Conservation (phyloP, 2,888 invertebrate species). For the Phanerotoma sp. region DNA sequence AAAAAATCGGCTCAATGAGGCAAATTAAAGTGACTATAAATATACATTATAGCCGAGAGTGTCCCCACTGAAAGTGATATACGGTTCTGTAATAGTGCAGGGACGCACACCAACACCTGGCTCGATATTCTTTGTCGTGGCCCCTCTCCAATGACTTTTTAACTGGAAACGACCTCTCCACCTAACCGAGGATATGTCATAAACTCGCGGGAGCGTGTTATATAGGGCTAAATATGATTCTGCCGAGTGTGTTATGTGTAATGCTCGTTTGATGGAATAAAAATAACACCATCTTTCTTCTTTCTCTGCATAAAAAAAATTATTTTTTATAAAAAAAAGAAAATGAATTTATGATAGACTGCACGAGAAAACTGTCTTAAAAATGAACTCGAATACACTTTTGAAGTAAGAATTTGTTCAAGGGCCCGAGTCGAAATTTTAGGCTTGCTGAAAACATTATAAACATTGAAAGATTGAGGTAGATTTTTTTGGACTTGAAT, state of each 20-base stretch:
- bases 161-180: slow-evolving; percentile 24
- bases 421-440: no score
- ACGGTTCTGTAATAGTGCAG: slow-evolving; percentile 55
- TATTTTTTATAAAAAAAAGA: no score
- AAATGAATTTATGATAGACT: no score
- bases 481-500: no score
- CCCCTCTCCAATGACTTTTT: slow-evolving; percentile 20
- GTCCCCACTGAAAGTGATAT: slow-evolving; percentile 52
- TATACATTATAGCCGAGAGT: slow-evolving; percentile 44
- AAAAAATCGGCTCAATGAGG: slow-evolving; percentile 50
- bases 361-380: no score
- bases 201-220: slow-evolving; percentile 41
- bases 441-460: no score
- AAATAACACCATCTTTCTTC: no score
- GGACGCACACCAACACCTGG: slow-evolving; percentile 52
- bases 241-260: no score
- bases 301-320: no score
- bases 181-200: slow-evolving; percentile 37
- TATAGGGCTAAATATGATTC: slow-evolving; percentile 47
- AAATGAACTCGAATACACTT: no score
- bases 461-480: no score
- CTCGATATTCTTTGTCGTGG: slow-evolving; percentile 42
- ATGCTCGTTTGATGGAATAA: slow-evolving; percentile 40
- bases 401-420: no score
- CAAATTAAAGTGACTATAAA: slow-evolving; percentile 47